Evolutionary conservation across 2,888 invertebrate genomes (phyloP), one percentile per base, ranked within the genome.

Genomic region (Enchytraeus crypticus): DNA sequence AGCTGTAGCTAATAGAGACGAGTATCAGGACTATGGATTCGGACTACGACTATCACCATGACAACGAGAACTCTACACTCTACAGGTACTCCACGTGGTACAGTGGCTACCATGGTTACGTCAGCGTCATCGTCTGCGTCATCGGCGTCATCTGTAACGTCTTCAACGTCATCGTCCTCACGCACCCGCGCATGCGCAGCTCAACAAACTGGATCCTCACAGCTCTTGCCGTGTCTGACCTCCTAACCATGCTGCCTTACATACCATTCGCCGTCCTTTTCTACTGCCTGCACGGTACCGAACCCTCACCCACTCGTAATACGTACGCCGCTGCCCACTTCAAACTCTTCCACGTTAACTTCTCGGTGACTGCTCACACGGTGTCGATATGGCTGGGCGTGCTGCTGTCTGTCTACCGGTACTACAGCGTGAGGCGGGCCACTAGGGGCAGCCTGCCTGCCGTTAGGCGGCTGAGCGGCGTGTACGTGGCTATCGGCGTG

Each of bases 341-440:
- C 68, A 70, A 78, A 57, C 74, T 80, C 59, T 88, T 92, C 72
- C 92, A 93, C 79, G 89, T 90, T 33, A 87, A 90, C 73, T 89
- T 92, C 76, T 86, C 89, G 26, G 91, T 92, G 79, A 84, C 88
- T 53, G 84, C 88, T 64, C 90, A 90, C 78, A 92, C 93, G 2
- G 89, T 92, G 66, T 91, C 92, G 1, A 93, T 92, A 69, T 92
- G 90, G 86, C 80, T 95, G 69, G 92, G 93, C 0, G 88, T 95
- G 0, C 88, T 90, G 0, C 79, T 95, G 64, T 92, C 93, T 0
- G 87, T 93, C 2, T 92, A 93, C 88, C 83, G 93, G 5, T 92
- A 89, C 75, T 68, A 75, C 5, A 53, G 43, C 32, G 59, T 64
- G 29, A 38, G 51, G 2, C 18, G 5, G 18, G 27, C 62, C 18